A percentile compares a stretch with the other conserved stretches of the same genome.
phyloP scores from a whole-genome alignment of 2,113 vertebrate genomes.

The Xiphias gladius region DNA sequence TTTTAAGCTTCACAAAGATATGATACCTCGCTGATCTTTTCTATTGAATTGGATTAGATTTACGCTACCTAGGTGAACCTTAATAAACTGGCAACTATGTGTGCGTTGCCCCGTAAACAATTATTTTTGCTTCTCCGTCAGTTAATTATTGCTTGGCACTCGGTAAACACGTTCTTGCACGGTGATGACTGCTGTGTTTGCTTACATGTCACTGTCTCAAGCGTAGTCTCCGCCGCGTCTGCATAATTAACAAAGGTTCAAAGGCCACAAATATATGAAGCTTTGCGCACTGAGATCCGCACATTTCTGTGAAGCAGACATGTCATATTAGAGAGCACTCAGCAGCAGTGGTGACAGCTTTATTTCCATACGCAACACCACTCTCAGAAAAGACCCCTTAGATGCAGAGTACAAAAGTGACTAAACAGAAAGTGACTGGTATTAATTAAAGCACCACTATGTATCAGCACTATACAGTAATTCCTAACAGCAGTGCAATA shows the following conservation, averaged over 20 bases:
- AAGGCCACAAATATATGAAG: conserved; percentile 34
- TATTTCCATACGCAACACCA: conserved; percentile 63
- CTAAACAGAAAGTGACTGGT: conserved; percentile 62
- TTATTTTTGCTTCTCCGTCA: background rate
- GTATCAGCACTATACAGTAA: conserved; percentile 31
- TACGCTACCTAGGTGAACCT: rapidly evolving
- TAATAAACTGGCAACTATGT: background rate
- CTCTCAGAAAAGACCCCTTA: conserved; percentile 40
- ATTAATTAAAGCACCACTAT: conserved; percentile 60
- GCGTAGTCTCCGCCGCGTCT: conserved; percentile 26
- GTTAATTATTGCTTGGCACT: conserved; percentile 19
- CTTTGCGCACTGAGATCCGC: conserved; percentile 40
- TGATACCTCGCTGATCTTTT: background rate
- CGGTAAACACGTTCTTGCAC: conserved; percentile 13
- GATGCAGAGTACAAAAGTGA: conserved; percentile 58
- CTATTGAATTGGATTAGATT: background rate
- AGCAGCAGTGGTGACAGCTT: conserved; percentile 17
- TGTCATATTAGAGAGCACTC: conserved; percentile 47
- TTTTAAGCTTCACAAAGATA: background rate
- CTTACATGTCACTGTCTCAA: conserved; percentile 17
- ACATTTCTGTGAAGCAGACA: conserved; percentile 33
- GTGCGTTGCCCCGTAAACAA: background rate
- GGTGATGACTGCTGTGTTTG: conserved; percentile 37
- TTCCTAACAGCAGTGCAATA: conserved; percentile 6
- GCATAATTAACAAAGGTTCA: conserved; percentile 58